Conservation (phyloP, 2,113 vertebrate species). For the Clarias magur region DNA sequence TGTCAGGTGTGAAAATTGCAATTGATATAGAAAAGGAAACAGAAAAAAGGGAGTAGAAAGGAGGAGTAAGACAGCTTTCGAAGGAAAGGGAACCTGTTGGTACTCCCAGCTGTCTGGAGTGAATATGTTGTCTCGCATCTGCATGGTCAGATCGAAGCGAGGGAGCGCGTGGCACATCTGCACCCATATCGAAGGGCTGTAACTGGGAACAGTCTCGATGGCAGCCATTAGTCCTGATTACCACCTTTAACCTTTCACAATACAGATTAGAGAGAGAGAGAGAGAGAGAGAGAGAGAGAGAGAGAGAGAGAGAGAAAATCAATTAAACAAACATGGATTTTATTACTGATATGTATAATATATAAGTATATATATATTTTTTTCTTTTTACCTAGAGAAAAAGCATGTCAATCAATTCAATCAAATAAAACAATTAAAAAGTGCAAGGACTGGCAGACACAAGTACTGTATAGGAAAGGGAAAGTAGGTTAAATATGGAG, state of each 20-base stretch:
- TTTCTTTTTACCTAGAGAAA: no score
- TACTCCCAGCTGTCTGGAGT: conserved; percentile 81
- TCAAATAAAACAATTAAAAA: conserved; percentile 31
- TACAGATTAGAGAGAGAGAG: conserved; percentile 6
- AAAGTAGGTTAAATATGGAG: conserved; percentile 66
- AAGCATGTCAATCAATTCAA: not conserved
- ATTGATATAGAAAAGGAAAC: conserved; percentile 32
- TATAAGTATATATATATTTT: not conserved
- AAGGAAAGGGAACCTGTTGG: conserved; percentile 71
- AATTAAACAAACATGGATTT: not conserved
- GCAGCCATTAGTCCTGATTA: conserved; percentile 66
- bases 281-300: not conserved
- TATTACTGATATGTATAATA: not conserved
- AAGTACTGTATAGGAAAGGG: not conserved
- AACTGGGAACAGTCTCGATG: conserved; percentile 75
- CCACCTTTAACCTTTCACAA: conserved; percentile 56
- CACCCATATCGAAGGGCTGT: conserved; percentile 76
- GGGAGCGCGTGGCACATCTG: conserved; percentile 76
- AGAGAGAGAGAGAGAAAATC: not conserved
- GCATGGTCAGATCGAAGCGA: conserved; percentile 76
- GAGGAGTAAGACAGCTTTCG: conserved; percentile 10
- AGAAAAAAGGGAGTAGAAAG: not conserved
- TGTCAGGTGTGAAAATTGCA: conserved; percentile 52
- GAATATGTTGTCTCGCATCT: conserved; percentile 75
- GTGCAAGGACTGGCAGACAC: conserved; percentile 23